A percentile compares a stretch with the other conserved stretches of the same genome.
These are phyloP conservation scores for Coracias cyanogaster DNA, from an alignment of 2,797 vertebrate genomes.

Conservation along the genomic window DNA sequence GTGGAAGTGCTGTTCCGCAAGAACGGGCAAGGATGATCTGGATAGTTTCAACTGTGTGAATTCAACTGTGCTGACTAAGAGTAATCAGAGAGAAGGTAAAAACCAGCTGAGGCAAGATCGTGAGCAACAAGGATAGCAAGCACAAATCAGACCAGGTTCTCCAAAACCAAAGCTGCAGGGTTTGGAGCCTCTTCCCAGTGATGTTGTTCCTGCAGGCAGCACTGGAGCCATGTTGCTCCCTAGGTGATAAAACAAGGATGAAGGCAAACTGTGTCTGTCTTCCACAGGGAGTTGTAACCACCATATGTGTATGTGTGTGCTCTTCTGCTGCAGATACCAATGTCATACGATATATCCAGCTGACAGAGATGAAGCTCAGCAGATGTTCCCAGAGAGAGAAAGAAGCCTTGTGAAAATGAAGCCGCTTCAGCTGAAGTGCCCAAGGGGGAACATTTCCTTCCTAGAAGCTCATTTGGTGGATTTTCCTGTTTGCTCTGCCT, in stretches of 20 bases:
- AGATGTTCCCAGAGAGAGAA: conserved; percentile 94
- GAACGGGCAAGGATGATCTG: background rate
- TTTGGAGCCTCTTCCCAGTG: background rate
- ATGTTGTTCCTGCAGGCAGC: background rate
- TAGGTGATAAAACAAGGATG: background rate
- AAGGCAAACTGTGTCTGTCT: background rate
- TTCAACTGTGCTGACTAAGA: background rate
- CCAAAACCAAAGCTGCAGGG: background rate
- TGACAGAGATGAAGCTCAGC: conserved; percentile 99
- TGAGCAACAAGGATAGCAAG: background rate
- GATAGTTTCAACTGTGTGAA: background rate
- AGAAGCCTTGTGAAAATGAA: conserved; percentile 86
- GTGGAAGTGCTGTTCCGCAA: background rate
- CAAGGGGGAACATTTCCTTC: conserved; percentile 37
- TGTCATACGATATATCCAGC: conserved; percentile 97
- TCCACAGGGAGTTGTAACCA: background rate
- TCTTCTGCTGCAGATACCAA: conserved; percentile 91
- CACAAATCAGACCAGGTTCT: background rate
- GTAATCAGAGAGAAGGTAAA: background rate
- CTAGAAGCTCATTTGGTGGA: conserved; percentile 52
- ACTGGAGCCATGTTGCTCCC: background rate
- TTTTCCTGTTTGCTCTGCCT: conserved; percentile 61
- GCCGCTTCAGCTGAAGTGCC: conserved; percentile 51
- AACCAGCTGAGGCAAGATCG: background rate
- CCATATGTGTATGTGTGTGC: background rate